A percentile compares a stretch with the other conserved stretches of the same genome.
Evolutionary conservation across 2,113 vertebrate species (phyloP).

Genomic region (Oreochromis niloticus): DNA sequence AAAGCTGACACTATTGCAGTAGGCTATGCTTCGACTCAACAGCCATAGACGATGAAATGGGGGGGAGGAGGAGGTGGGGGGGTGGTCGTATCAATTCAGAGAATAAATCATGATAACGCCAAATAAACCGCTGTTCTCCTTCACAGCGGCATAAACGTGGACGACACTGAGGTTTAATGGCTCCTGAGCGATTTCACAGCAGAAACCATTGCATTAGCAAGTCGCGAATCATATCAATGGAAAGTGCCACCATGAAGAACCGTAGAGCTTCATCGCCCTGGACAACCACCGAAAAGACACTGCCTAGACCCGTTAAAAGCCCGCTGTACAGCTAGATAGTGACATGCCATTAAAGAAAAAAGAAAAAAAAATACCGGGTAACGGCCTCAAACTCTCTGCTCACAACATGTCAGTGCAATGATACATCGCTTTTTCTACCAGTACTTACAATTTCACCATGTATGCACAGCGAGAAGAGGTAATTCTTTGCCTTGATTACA

Average conservation of each 20-base stretch:
- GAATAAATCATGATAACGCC: constrained; percentile 36
- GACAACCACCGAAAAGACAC: constrained; percentile 63
- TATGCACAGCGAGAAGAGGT: constrained; percentile 78
- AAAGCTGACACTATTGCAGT: constrained; percentile 38
- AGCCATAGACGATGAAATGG: constrained; percentile 49
- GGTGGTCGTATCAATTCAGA: constrained; percentile 41
- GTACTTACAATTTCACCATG: constrained; percentile 83
- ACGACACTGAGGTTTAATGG: background rate
- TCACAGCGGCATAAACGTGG: background rate
- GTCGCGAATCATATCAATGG: constrained; percentile 46
- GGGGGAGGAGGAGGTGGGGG: background rate
- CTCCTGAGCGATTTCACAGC: background rate
- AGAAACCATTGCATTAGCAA: background rate
- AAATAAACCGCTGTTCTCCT: constrained; percentile 4
- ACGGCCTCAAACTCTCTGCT: constrained; percentile 3
- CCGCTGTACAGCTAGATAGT: constrained; percentile 42
- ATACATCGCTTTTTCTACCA: constrained; percentile 12
- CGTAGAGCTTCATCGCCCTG: constrained; percentile 54
- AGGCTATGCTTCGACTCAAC: constrained; percentile 36
- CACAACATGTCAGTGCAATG: background rate
- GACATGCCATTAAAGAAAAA: constrained; percentile 52
- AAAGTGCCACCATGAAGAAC: constrained; percentile 61
- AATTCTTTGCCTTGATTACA: constrained; percentile 79
- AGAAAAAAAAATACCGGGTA: constrained; percentile 5
- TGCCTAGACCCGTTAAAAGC: constrained; percentile 53